Conservation (phyloP, 2,797 vertebrate species). For the Falco rusticolus region DNA sequence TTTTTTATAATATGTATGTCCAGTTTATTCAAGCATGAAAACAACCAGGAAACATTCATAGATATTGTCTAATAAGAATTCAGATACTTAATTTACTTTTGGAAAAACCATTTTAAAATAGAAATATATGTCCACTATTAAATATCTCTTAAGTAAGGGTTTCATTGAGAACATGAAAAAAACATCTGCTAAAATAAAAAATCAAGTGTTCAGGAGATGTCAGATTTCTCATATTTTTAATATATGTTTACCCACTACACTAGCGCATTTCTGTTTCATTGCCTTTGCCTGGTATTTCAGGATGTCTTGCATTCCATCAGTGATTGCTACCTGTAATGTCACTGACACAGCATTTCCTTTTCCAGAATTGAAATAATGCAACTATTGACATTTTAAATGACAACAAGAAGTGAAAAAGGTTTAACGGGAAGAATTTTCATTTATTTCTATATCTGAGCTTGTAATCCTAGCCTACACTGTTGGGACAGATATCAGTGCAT, state of each 20-base stretch:
- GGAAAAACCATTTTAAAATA: background rate
- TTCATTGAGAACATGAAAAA: background rate
- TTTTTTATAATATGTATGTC: background rate
- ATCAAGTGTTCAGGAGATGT: background rate
- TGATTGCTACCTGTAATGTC: background rate
- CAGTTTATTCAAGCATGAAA: background rate
- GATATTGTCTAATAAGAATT: background rate
- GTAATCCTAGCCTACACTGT: background rate
- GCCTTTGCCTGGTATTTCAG: background rate
- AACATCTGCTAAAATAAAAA: background rate
- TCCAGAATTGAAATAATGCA: background rate
- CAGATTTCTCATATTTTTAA: background rate
- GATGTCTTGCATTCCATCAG: background rate
- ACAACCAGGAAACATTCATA: background rate
- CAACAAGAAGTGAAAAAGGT: background rate
- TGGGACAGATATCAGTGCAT: conserved; percentile 32
- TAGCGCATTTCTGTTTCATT: background rate
- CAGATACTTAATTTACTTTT: background rate
- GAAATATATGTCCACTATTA: background rate
- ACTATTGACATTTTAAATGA: background rate
- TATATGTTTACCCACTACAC: background rate
- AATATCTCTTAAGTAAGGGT: background rate
- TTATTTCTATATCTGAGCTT: background rate
- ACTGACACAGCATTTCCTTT: background rate
- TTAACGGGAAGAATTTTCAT: background rate